Evolutionary conservation across 2,888 invertebrate species (phyloP), one percentile per base, ranked within the genome.

Genomic region (Balanococcus diminutus): DNA sequence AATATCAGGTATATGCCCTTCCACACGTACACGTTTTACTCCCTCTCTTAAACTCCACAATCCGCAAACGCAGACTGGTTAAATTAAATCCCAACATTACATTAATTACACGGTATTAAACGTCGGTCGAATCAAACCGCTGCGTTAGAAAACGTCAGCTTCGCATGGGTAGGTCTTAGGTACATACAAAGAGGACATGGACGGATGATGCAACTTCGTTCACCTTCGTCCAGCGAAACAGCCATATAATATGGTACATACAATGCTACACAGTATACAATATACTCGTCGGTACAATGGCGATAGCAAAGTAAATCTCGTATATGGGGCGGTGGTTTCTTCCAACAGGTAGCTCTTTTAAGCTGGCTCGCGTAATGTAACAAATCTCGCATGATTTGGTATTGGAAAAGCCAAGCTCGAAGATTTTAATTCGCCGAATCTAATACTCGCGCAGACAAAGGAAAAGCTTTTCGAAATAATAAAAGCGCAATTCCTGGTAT

Each of bases 341-440:
- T 61, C 61, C 61, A 61, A 61, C 61, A 61, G 61, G 61, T 61
- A 61, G 61, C 61, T 61, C 61, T 61, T 61, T 61, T 22, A 61
- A 61, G 61, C 61, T 61, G n/a, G 46, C n/a, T 5, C 61, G 22
- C 61, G 61, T 61, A 61, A 61, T 61, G 61, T 61, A 61, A 61
- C 61, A 25, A 61, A 61, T 61, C 61, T 25, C 61, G 22, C 11
- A 61, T 61, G 61, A 61, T 61, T 61, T 61, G 61, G 25, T 61
- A 22, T 61, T 14, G 61, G 22, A 61, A n/a, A 61, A 61, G 25
- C 61, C 22, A 22, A 61, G 25, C 25, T 61, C 9, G 22, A 61
- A 61, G 61, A 61, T 61, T 61, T 61, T 61, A 61, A 61, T 61
- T 61, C 61, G 61, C 22, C 25, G 25, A 61, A 22, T 61, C 25